Base-by-base conservation (phyloP, 2,113 vertebrate species). In the Vombatus ursinus region DNA sequence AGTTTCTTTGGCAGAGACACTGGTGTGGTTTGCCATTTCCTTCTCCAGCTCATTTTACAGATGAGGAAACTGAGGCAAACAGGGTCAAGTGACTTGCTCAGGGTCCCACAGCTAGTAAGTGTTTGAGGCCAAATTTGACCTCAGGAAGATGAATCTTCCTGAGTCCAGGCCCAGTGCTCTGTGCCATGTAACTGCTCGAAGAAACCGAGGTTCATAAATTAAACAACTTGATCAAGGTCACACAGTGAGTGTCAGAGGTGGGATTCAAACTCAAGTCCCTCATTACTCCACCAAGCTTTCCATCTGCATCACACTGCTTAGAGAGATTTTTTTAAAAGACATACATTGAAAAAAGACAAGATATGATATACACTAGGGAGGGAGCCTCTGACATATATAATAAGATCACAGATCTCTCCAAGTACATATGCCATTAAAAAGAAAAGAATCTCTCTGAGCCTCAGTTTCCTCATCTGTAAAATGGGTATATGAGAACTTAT, bases 201-300 rank as follows among this genome's bases (percentile, higher is more conserved):
- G 37, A 90, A 92, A 26, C 25, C 49, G 6, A 48, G 14, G 48
- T 26, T 50, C 28, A 54, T 19, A 1, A n/a, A 44, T 9, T 52
- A 77, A 92, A 0, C n/a, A 93, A 52, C 94, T 93, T 54, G 50
- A 49, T 44, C 90, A 57, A 50, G 89, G 93, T 94, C 54, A 95
- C 3, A 0, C n/a, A 7, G 28, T 0, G 10, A 28, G n/a, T 44
- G 52, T 14, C 44, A 12, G 37, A 37, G 54, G 47, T n/a, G 12
- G 31, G n/a, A 50, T 31, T 0, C 7, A 28, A 49, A 14, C 50
- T 26, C 11, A 31, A 23, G n/a, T 0, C 0, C 10, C 8, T 14
- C 8, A n/a, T 8, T 53, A 51, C 0, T 23, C 24, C 53, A 3
- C 0, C 8, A 4, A 44, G 10, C 54, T 52, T 1, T 5, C 0